Evolutionary conservation across 2,113 vertebrate species (phyloP).

Genomic region (Tenrec ecaudatus): DNA sequence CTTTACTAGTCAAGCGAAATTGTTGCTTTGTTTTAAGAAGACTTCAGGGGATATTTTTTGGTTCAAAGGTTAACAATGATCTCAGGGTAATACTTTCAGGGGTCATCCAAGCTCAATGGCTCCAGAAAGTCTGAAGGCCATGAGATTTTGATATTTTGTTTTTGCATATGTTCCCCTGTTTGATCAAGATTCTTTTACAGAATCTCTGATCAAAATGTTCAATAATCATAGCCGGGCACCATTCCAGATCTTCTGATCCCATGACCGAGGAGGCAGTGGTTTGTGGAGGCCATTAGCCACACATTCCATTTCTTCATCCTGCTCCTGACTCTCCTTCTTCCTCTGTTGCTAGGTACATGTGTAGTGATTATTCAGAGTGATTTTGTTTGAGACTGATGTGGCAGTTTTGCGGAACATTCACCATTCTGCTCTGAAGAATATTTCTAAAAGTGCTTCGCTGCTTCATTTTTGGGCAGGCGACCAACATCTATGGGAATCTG

Average conservation of each 20-base stretch:
- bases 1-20: not conserved
- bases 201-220: not conserved
- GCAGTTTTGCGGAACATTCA: conserved; percentile 19
- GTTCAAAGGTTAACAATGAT: not conserved
- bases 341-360: not conserved
- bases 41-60: not conserved
- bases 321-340: not conserved
- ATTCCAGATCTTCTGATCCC: not conserved
- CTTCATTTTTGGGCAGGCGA: not conserved
- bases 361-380: not conserved
- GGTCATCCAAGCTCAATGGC: not conserved
- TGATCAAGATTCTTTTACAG: not conserved
- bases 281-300: not conserved
- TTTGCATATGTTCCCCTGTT: not conserved
- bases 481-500: not conserved
- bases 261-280: not conserved
- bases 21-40: not conserved
- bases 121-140: not conserved
- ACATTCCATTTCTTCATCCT: not conserved
- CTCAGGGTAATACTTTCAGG: not conserved
- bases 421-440: not conserved
- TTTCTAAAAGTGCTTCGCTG: not conserved
- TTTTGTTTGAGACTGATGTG: conserved; percentile 25
- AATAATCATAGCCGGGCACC: not conserved
- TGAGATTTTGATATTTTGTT: not conserved